Base-by-base conservation (phyloP, 2,888 invertebrate genomes). In the Ischnura elegans region DNA sequence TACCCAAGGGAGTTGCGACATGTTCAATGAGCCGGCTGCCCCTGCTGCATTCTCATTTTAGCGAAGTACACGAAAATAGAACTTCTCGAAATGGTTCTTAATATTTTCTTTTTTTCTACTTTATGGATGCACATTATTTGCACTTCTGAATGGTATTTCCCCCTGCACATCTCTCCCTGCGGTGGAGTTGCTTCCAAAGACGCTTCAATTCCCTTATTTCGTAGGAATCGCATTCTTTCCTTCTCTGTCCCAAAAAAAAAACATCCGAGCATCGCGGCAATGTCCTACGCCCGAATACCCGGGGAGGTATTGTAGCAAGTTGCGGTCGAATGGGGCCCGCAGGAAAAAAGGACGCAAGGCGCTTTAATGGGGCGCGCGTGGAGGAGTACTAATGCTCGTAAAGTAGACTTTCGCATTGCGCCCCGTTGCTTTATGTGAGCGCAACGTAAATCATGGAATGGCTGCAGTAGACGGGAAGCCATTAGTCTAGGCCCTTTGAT, bases 361-460 rank as follows among this genome's bases (percentile, higher is more conserved):
- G 51, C 36, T 76, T 76, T 36, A 76, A 76, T 76, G 76, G 76
- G 2, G 61, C 76, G 36, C 76, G 8, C n/a, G 76, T 6, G 29
- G 29, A 66, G 66, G 36, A 76, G 76, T 36, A n/a, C n/a, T n/a
- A 36, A 36, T 13, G 76, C 76, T 36, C 76, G 76, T 76, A 76
- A 76, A 76, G n/a, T 76, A 36, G 76, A 76, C 76, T 76, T 25
- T 76, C 76, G 76, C 76, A 76, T 16, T 76, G 76, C 76, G 76
- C 76, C 25, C 61, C 25, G 36, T 29, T 36, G 21, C 36, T 76
- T 36, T 76, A 36, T 76, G 76, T 13, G 76, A 5, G 5, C 2
- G 36, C 4, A 51, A 51, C 19, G 36, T 36, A 76, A 4, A 76
- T 76, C 76, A 76, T 10, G 76, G 76, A 25, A 5, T 76, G 76